Base-by-base conservation (phyloP, 1,140 invertebrate species). In the Aphelinus atriplicis region DNA sequence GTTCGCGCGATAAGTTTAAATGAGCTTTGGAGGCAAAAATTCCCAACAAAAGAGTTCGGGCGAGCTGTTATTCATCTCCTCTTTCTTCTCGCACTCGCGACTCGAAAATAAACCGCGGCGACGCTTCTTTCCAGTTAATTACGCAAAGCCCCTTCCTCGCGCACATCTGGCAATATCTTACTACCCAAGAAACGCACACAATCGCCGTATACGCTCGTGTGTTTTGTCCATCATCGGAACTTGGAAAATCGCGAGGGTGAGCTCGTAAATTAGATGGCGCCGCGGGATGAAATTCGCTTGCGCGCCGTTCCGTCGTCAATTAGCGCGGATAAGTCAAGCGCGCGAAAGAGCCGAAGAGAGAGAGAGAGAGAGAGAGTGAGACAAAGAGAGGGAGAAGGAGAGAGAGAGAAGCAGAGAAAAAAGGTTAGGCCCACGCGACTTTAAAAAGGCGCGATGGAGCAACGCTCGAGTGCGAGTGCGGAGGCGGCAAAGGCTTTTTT, bases 401-500 rank as follows among this genome's bases (percentile, higher is more conserved):
- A 58, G 58, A 62, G 57, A 42, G 9, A n/a, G 51, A 47, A 63
- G 26, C 55, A 53, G 3, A 42, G 1, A 62, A 64, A 64, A 71
- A 64, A 55, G 51, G 43, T 6, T 47, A 53, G 26, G 68, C 72
- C 72, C 50, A 73, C 72, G 65, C 72, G 57, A 47, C 42, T 58
- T 55, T 70, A 55, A 71, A 53, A 63, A 71, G 67, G 46, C 56
- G 56, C 56, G 64, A 10, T 47, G 6, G 65, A 45, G 42, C 68
- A 50, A 10, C 46, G 50, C 53, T 57, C 61, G 61, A 58, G 57
- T 61, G 68, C 69, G 26, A 61, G 7, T 71, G 70, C 70, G 62
- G 46, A 63, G 70, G 70, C 62, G 70, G 58, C 47, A 3, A 63
- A 73, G 62, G 55, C 3, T 45, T 26, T 60, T 73, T 73, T 73